Percentiles rank a stretch among this genome's conserved stretches.
Conservation (phyloP, 2,888 invertebrate genomes). For the Drosophila stalkeri region DNA sequence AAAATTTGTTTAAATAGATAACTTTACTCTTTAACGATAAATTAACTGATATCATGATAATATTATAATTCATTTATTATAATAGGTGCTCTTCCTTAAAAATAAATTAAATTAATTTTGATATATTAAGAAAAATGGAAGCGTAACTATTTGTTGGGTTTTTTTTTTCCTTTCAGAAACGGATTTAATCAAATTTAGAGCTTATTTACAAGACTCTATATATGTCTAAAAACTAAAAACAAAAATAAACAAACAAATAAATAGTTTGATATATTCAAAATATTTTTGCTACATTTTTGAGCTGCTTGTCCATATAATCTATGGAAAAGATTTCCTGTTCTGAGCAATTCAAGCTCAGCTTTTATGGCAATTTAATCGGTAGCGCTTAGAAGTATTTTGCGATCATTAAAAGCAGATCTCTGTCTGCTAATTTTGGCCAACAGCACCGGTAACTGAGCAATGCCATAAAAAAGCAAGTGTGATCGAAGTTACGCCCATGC, state of each 20-base stretch:
- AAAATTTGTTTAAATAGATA: no score
- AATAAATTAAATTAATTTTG: not conserved
- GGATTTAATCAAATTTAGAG: not conserved
- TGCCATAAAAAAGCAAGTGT: constrained; percentile 28
- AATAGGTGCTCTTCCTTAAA: not conserved
- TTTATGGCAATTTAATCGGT: constrained; percentile 69
- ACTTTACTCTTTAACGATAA: no score
- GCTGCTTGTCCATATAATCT: not conserved
- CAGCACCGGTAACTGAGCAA: constrained; percentile 42
- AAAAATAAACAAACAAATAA: not conserved
- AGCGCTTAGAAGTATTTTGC: constrained; percentile 41
- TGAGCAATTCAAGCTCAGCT: constrained; percentile 51
- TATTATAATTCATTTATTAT: not conserved
- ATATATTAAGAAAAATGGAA: not conserved
- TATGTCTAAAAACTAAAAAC: not conserved
- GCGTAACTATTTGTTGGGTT: not conserved
- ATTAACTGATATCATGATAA: not conserved
- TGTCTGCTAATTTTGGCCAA: constrained; percentile 55
- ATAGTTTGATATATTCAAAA: not conserved
- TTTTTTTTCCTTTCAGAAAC: not conserved
- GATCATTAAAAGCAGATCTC: constrained; percentile 68
- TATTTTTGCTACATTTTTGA: not conserved
- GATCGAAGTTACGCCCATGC: constrained; percentile 50
- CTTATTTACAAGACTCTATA: not conserved
- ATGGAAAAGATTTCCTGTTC: constrained; percentile 40